Evolutionary conservation across 2,888 invertebrate genomes (phyloP), one percentile per base, ranked within the genome.

Genomic region (Agrenia bidenticulata): DNA sequence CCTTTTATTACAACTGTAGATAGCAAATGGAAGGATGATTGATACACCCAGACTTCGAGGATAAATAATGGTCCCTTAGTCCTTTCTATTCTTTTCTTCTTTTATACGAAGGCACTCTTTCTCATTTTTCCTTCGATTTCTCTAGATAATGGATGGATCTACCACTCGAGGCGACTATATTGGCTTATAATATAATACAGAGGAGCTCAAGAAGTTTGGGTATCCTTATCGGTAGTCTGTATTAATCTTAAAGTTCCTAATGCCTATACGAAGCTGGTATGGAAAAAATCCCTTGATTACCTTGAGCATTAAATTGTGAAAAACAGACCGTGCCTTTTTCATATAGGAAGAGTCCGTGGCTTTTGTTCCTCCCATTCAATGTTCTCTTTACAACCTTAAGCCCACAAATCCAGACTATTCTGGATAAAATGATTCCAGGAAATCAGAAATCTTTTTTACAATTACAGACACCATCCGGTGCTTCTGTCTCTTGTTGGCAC

Each of bases 341-440:
- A 11, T 45, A 5, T 5, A 45, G 45, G 4, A 45, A 39, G 15
- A n/a, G n/a, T n/a, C 15, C 39, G 7, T 39, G 15, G n/a, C 45
- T 45, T 45, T 15, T 27, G 55, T 55, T 57, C 56, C 56, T 57
- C 41, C 56, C 39, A 57, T 57, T 37, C 56, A 57, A 13, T 57
- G 39, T 41, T 57, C 19, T 57, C 55, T 55, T 55, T 27, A 27
- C 17, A 41, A 4, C 41, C 41, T 57, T 41, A 41, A 15, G 45
- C 45, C 19, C n/a, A 45, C 45, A 45, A 45, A 57, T 57, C 39
- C 24, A 57, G 41, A 57, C 41, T 37, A 9, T 45, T 17, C 45
- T 57, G 41, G 39, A 57, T 57, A 37, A 57, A 61, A 69, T 69
- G 69, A 69, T 69, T 69, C 69, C 69, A 69, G 69, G 69, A 69